Conservation (phyloP, 2,113 vertebrate species). For the Petromus typicus region DNA sequence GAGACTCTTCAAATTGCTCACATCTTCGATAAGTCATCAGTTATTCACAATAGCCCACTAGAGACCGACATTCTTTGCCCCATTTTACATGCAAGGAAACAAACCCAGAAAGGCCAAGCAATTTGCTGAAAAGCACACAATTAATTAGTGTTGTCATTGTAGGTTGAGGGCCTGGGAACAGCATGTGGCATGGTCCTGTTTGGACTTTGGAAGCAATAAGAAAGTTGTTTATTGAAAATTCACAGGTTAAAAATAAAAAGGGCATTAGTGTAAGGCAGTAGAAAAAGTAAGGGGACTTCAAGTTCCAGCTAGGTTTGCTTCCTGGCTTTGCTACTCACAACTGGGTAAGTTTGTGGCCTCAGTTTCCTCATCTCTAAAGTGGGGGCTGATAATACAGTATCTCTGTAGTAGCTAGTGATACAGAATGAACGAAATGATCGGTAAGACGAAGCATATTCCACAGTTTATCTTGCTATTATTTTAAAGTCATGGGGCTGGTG, state of each 20-base stretch:
- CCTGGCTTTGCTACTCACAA: constrained; percentile 7
- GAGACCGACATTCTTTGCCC: neutral
- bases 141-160: neutral
- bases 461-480: neutral
- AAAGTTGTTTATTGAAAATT: constrained; percentile 68
- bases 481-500: neutral
- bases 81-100: constrained; percentile 14
- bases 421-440: neutral
- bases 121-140: constrained; percentile 62
- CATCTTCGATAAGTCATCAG: constrained; percentile 39
- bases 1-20: constrained; percentile 26
- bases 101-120: constrained; percentile 3
- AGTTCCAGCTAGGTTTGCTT: constrained; percentile 16
- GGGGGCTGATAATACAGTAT: constrained; percentile 3
- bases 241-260: constrained; percentile 67
- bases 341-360: neutral
- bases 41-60: constrained; percentile 24
- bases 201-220: constrained; percentile 65
- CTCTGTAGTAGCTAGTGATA: neutral
- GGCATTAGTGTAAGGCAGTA: neutral
- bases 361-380: constrained; percentile 55
- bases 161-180: neutral
- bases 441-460: neutral
- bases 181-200: constrained; percentile 36
- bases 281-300: constrained; percentile 53